Conservation (phyloP, 2,888 invertebrate species). For the Hermodice carunculata region DNA sequence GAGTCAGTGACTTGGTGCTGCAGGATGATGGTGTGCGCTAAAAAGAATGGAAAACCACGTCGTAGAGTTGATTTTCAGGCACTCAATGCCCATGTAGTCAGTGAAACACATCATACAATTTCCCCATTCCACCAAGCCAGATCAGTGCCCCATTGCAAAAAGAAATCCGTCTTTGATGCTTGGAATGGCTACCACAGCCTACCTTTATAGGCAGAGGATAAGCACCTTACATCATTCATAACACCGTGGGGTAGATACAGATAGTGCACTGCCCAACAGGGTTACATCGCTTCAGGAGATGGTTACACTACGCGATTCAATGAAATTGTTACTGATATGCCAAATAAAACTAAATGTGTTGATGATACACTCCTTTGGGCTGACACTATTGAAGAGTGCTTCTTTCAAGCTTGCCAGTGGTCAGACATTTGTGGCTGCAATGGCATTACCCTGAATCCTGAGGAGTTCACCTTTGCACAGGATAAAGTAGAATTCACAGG, state of each 20-base stretch:
- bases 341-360: conserved; percentile 47
- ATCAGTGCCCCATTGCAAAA: conserved; percentile 38
- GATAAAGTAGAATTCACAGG: conserved; percentile 43
- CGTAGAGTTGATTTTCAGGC: conserved; percentile 49
- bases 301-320: conserved; percentile 44
- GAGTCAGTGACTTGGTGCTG: conserved; percentile 31
- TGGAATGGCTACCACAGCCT: conserved; percentile 34
- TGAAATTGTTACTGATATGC: conserved; percentile 44
- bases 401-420: conserved; percentile 38
- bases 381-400: conserved; percentile 35
- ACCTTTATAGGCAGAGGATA: neutral
- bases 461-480: conserved; percentile 43
- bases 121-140: conserved; percentile 45
- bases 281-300: conserved; percentile 39
- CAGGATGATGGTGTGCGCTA: conserved; percentile 28
- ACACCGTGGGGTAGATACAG: too few species aligned
- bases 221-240: too few species aligned
- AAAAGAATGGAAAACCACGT: conserved; percentile 42
- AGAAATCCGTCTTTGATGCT: conserved; percentile 41
- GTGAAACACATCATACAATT: conserved; percentile 44
- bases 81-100: conserved; percentile 39
- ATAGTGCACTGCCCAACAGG: conserved; percentile 26
- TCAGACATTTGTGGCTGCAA: conserved; percentile 39
- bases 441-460: conserved; percentile 45
- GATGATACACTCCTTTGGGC: conserved; percentile 40